Base-by-base conservation (phyloP, 2,888 invertebrate species). In the Hydrotaea diabolus region DNA sequence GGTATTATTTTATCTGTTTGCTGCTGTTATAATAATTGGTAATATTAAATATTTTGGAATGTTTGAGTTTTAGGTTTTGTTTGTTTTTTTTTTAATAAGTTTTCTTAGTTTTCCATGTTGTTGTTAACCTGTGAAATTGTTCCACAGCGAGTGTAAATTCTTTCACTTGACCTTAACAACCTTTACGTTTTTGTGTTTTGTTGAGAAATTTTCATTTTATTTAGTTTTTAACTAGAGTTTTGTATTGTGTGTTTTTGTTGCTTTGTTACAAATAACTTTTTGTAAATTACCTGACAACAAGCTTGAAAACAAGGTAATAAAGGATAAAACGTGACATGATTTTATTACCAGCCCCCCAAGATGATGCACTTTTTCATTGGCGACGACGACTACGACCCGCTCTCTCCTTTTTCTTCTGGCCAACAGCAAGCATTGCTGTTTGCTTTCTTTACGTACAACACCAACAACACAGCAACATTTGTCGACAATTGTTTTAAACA, bases 281-380 rank as follows among this genome's bases (percentile, higher is more conserved):
- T 69, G 69, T 69, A 69, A 69, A 69, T 69, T 69, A 46, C 69
- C 39, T 69, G 69, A 69, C 69, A 69, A 69, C 43, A 39, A 66
- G n/a, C 39, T n/a, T n/a, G 19, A 66, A 31, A 57, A 31, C 31
- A 59, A 62, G 21, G 87, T 88, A 89, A 90, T 90, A 91, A 90
- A 91, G 90, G 89, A 90, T 88, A 87, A 89, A 88, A 90, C 90
- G 90, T 90, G 90, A 87, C 89, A 81, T 78, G 84, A 66, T 78
- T 84, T 78, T 64, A 46, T 69, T 69, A 69, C 43, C 9, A 46
- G 17, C 66, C 59, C 43, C 19, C 43, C 15, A 49, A 49, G 15
- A 26, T 23, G 23, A 59, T 59, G 59, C 59, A 59, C 26, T 59
- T 59, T 43, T 57, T 57, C 21, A 1, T n/a, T n/a, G n/a, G n/a